Evolutionary conservation across 2,888 invertebrate species (phyloP).

Genomic region (Argynnis bischoffii): DNA sequence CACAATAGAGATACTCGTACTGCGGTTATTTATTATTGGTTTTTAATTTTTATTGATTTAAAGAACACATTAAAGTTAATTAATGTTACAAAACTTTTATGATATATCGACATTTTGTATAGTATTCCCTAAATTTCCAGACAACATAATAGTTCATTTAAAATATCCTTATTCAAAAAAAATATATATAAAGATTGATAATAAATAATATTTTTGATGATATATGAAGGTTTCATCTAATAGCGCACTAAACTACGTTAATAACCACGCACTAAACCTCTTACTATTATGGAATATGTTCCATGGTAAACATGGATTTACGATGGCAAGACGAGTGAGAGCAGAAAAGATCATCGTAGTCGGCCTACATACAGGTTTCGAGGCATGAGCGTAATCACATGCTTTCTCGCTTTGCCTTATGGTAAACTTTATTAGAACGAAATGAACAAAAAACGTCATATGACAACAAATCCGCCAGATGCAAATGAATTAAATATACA

Average conservation of each 20-base stretch:
- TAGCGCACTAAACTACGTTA: background rate
- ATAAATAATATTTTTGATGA: no score
- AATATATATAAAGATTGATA: no score
- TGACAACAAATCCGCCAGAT: constrained; percentile 43
- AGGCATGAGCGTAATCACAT: constrained; percentile 63
- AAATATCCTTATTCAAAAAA: no score
- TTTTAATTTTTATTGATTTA: no score
- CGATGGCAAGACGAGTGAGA: constrained; percentile 67
- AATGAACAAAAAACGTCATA: constrained; percentile 53
- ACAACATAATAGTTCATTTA: no score
- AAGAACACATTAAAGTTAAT: no score
- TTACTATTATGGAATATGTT: background rate
- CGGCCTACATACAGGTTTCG: constrained; percentile 80
- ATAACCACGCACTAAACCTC: background rate
- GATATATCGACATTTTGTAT: no score
- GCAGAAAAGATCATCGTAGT: constrained; percentile 75
- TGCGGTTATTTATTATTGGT: no score
- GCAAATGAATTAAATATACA: background rate
- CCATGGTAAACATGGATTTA: constrained; percentile 65
- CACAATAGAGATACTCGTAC: constrained; percentile 49
- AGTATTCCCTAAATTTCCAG: no score
- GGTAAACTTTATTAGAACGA: constrained; percentile 44
- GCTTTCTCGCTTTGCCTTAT: constrained; percentile 58
- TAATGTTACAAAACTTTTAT: no score
- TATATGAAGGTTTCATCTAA: no score